Base-by-base conservation (phyloP, 2,113 vertebrate species). In the Calidris pygmaea region DNA sequence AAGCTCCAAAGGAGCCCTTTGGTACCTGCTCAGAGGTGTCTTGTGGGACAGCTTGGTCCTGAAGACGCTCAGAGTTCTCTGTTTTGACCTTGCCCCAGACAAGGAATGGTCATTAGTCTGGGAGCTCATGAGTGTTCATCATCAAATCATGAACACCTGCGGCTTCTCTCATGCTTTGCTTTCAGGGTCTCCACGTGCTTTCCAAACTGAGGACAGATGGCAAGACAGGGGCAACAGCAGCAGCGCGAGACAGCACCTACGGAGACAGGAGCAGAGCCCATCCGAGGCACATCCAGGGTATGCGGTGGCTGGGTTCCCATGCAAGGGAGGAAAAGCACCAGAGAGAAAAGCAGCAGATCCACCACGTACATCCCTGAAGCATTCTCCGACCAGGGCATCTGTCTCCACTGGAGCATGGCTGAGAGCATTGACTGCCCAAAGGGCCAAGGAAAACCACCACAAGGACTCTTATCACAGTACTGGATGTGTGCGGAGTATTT, bases 201-300 rank as follows among this genome's bases (percentile, higher is more conserved):
- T 39, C 37, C 52, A 65, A 35, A 2, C 10, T 23, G 21, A 4
- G 53, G 66, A 72, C 35, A 66, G 58, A 39, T 1, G 53, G 48
- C 67, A 45, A 18, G 30, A 56, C 14, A 48, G 37, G 81, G 60
- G 50, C 45, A 39, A 8, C 15, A 66, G 80, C 72, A 79, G 48
- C 76, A 50, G 9, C 0, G 37, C 0, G 14, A 85, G 30, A 22
- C 35, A 32, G 60, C 39, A 37, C 7, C 53, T 32, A 4, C 0
- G 1, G 72, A 48, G 60, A 14, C 0, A 5, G 59, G 43, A 76
- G 70, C 47, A 79, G 83, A 88, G 52, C n/a, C 68, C 70, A 15
- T 34, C 19, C 6, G n/a, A 56, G 66, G 24, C 29, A 23, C 55
- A 22, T 4, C 10, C 45, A 13, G n/a, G 71, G 62, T 14, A 78